These are phyloP conservation scores for Lycodopsis pacificus DNA, from an alignment of 2,797 vertebrate genomes.

Conservation along the genomic window DNA sequence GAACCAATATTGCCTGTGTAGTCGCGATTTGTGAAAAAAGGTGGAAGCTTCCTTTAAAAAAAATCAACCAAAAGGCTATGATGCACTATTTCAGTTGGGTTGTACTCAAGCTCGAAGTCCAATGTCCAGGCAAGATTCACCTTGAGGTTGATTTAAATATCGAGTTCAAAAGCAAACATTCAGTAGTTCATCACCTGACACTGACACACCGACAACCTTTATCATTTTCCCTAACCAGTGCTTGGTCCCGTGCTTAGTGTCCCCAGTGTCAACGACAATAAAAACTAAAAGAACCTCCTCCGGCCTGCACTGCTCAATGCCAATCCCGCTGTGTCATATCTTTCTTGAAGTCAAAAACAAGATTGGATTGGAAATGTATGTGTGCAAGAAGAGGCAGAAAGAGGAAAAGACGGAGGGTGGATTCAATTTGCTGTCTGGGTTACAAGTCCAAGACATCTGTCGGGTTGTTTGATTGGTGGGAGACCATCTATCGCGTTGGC, in stretches of 20 bases:
- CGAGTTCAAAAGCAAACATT: background rate
- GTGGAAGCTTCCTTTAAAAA: too few relatives aligned
- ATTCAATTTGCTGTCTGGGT: slow-evolving; percentile 72
- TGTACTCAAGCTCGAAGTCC: background rate
- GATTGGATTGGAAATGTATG: slow-evolving; percentile 8
- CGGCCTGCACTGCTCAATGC: background rate
- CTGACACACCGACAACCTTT: background rate
- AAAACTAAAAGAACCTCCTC: background rate
- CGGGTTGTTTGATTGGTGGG: slow-evolving; percentile 81
- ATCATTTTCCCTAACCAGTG: background rate
- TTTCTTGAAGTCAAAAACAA: background rate
- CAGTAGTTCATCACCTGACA: background rate
- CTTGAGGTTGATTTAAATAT: background rate
- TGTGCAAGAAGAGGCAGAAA: slow-evolving; percentile 1
- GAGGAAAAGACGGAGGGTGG: slow-evolving; percentile 27
- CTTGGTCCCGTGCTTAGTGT: background rate
- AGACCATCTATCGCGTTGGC: slow-evolving; percentile 75
- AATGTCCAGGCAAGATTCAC: background rate
- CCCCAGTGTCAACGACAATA: background rate
- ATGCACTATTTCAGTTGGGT: background rate
- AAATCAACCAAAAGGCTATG: background rate
- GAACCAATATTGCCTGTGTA: background rate
- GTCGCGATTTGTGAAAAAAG: background rate
- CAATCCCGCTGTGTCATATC: background rate
- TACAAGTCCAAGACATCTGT: slow-evolving; percentile 80